These are phyloP conservation scores for Ibidorhyncha struthersii DNA, from an alignment of 2,113 vertebrate genomes.

Conservation along the genomic window DNA sequence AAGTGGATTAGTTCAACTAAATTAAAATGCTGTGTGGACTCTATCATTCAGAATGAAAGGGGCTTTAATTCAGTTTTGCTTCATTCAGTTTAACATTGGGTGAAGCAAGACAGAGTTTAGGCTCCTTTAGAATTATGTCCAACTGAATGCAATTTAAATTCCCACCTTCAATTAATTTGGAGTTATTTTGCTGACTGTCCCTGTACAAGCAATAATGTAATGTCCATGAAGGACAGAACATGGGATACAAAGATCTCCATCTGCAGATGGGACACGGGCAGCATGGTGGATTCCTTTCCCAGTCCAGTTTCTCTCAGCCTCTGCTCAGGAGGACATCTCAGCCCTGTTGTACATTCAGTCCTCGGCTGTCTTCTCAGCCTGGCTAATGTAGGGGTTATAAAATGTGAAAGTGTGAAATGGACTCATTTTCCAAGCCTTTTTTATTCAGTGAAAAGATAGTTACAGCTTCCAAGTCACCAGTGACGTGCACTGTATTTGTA, in stretches of 20 bases:
- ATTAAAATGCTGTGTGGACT: constrained; percentile 61
- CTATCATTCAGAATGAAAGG: constrained; percentile 45
- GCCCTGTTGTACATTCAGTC: neutral
- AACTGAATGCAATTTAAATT: neutral
- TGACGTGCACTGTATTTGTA: neutral
- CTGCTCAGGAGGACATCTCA: neutral
- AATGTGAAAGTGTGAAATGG: neutral
- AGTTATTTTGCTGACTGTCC: neutral
- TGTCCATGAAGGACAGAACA: neutral
- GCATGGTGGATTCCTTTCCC: accelerated
- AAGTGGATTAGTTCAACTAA: constrained; percentile 68
- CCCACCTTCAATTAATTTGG: neutral
- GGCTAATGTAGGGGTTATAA: neutral
- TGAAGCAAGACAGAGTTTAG: neutral
- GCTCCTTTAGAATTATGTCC: neutral
- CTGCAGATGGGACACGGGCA: neutral
- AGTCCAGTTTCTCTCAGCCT: neutral
- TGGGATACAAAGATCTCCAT: neutral
- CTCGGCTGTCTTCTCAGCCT: neutral
- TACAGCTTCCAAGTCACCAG: neutral
- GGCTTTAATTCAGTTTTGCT: constrained; percentile 48
- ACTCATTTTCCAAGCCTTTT: neutral
- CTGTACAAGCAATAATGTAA: neutral
- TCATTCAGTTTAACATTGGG: neutral
- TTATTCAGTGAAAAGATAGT: neutral